These are phyloP conservation scores for Ecliptopera silaceata DNA, from an alignment of 2,888 invertebrate genomes.

Conservation along the genomic window DNA sequence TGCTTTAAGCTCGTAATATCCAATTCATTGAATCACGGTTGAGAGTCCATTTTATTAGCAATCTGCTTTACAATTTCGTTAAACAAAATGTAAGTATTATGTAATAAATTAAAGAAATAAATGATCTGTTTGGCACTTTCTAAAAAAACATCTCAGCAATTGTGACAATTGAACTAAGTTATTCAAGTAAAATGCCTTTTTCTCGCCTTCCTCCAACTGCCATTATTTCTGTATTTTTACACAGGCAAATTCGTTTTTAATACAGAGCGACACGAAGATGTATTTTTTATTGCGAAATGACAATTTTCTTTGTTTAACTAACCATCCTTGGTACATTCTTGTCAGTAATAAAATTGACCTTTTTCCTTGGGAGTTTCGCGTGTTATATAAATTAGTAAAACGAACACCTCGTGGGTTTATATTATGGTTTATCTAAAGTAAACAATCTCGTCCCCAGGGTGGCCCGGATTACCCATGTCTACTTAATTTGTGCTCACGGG, in stretches of 20 bases:
- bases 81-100: background rate
- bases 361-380: constrained; percentile 55
- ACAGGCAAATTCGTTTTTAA: constrained; percentile 44
- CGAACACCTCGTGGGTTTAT: constrained; percentile 59
- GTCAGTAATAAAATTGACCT: constrained; percentile 65
- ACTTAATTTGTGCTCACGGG: constrained; percentile 46
- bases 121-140: constrained; percentile 22
- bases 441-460: constrained; percentile 52
- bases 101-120: background rate
- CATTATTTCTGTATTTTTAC: constrained; percentile 39
- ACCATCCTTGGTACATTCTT: constrained; percentile 63
- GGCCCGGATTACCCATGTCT: constrained; percentile 50
- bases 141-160: constrained; percentile 36
- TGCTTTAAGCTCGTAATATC: background rate
- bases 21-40: background rate
- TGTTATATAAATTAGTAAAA: constrained; percentile 73
- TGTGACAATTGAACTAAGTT: constrained; percentile 43
- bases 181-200: constrained; percentile 47
- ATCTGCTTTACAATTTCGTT: too few relatives aligned
- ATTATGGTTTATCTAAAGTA: constrained; percentile 60
- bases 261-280: constrained; percentile 54
- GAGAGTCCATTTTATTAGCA: background rate
- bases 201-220: constrained; percentile 37
- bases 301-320: constrained; percentile 73
- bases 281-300: constrained; percentile 62